These are phyloP conservation scores for Palloptera scutellata DNA, from an alignment of 2,888 invertebrate species.

Conservation along the genomic window DNA sequence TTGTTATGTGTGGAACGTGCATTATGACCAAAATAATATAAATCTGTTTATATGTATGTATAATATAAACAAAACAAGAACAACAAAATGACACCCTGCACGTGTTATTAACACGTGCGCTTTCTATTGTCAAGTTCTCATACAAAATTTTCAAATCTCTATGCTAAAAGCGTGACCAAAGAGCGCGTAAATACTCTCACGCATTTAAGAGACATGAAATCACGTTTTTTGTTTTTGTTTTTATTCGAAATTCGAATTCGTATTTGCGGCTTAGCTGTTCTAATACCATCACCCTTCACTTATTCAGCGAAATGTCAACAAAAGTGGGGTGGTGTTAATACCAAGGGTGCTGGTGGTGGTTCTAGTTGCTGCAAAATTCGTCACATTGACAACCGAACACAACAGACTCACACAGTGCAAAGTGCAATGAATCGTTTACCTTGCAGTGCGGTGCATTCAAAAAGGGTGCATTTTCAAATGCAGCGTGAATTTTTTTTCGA, in stretches of 20 bases:
- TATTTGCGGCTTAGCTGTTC: constrained; percentile 15
- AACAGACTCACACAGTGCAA: background rate
- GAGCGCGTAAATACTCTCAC: no score
- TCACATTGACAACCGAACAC: constrained; percentile 2
- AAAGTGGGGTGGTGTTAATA: background rate
- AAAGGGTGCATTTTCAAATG: background rate
- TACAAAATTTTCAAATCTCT: no score
- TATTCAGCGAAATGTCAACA: background rate
- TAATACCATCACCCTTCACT: background rate
- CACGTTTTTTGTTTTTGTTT: constrained; percentile 13
- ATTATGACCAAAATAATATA: no score
- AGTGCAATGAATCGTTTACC: constrained; percentile 15
- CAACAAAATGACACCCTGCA: no score
- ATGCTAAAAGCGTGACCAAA: no score
- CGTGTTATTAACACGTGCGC: no score
- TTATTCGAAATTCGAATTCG: constrained; percentile 15
- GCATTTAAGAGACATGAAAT: constrained; percentile 2
- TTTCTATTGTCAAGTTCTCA: no score
- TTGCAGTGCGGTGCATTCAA: background rate
- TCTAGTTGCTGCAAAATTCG: constrained; percentile 25
- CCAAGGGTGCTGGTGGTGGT: background rate
- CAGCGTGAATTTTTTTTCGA: background rate
- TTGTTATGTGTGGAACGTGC: no score
- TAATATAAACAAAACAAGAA: no score
- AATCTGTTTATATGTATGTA: no score